Evolutionary conservation across 2,888 invertebrate species (phyloP).

Genomic region (Philopedon plagiatum): DNA sequence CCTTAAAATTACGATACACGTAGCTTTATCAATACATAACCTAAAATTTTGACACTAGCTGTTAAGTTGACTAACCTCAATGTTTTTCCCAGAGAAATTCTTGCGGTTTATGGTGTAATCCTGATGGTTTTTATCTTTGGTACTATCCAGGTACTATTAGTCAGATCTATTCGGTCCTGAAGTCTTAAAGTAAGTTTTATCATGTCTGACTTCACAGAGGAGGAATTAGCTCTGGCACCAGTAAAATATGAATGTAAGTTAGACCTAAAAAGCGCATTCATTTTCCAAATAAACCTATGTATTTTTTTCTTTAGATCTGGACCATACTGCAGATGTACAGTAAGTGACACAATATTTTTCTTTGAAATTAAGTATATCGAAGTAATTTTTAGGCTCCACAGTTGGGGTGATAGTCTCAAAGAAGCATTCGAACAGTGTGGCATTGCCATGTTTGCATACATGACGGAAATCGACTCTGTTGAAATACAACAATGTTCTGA

Average conservation of each 20-base stretch:
- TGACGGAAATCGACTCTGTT: conserved; percentile 92
- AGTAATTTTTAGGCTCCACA: conserved; percentile 79
- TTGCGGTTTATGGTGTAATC: conserved; percentile 2
- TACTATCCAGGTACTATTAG: too few relatives aligned
- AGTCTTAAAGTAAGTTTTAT: neutral
- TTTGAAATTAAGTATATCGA: neutral
- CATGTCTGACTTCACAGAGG: conserved; percentile 69
- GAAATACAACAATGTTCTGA: conserved; percentile 84
- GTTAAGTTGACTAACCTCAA: neutral
- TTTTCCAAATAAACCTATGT: too few relatives aligned
- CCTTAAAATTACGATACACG: neutral
- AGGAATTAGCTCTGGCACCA: conserved; percentile 76
- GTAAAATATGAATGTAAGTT: conserved; percentile 87
- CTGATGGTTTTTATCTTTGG: too few relatives aligned
- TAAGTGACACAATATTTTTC: conserved; percentile 71
- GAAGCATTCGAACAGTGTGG: conserved; percentile 97
- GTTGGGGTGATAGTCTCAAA: conserved; percentile 89
- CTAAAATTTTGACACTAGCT: neutral
- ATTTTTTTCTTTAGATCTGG: conserved; percentile 81
- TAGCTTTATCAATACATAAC: neutral
- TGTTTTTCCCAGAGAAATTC: neutral
- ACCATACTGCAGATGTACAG: conserved; percentile 99
- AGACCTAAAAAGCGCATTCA: too few relatives aligned
- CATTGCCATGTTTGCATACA: conserved; percentile 97
- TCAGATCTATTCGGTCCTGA: too few relatives aligned